phyloP scores from a whole-genome alignment of 2,888 invertebrate genomes.

The Ichneumon xanthorius region DNA sequence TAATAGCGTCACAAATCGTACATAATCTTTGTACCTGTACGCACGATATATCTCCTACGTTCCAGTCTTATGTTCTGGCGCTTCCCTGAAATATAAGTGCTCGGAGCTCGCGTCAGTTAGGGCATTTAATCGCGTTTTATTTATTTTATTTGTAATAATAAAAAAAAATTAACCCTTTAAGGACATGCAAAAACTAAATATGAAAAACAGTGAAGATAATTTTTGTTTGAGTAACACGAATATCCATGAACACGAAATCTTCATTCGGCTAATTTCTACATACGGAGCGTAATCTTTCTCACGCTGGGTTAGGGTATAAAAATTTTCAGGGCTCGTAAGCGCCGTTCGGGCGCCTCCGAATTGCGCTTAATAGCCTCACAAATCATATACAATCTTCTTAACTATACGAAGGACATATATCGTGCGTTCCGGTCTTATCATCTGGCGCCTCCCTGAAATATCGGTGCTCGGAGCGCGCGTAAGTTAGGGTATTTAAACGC shows the following conservation, averaged over 20 bases:
- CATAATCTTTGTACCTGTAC: slow-evolving; percentile 23
- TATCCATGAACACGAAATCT: neutral
- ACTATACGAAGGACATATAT: slow-evolving; percentile 16
- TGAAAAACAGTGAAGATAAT: neutral
- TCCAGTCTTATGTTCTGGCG: slow-evolving; percentile 51
- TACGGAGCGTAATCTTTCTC: neutral
- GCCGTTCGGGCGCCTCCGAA: slow-evolving; percentile 26
- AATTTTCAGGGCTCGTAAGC: slow-evolving; percentile 46
- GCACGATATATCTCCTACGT: slow-evolving; percentile 15
- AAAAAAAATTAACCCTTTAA: no score
- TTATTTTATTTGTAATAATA: no score
- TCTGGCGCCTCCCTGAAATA: slow-evolving; percentile 58
- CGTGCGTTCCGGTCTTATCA: slow-evolving; percentile 47
- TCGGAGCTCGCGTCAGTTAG: slow-evolving; percentile 16
- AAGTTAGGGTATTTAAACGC: slow-evolving; percentile 1
- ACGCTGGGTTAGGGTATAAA: slow-evolving; percentile 32
- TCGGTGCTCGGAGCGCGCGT: slow-evolving; percentile 39
- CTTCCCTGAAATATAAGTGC: slow-evolving; percentile 56
- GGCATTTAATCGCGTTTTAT: neutral
- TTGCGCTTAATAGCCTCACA: slow-evolving; percentile 35
- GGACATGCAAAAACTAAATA: no score
- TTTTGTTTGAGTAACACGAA: neutral
- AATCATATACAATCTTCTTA: slow-evolving; percentile 22
- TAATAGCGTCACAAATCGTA: slow-evolving; percentile 22
- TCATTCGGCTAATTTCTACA: slow-evolving; percentile 19